phyloP scores from a whole-genome alignment of 2,888 invertebrate genomes.

The Leptinotarsa tumamoca region DNA sequence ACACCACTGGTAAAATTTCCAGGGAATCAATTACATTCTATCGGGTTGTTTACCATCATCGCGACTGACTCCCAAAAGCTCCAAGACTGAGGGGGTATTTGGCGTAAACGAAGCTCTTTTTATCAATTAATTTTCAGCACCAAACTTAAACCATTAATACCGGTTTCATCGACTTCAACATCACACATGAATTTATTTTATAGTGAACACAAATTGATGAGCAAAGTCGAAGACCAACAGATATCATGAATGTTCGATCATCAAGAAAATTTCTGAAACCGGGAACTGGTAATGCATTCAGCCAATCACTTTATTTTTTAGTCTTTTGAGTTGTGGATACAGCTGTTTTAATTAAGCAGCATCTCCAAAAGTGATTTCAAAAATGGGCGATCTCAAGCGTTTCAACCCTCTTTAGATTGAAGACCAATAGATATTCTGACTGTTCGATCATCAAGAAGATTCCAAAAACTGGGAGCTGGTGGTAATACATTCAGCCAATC shows the following conservation, averaged over 20 bases:
- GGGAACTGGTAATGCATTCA: background rate
- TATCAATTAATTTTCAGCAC: background rate
- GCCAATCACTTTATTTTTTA: background rate
- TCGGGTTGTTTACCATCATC: constrained; percentile 24
- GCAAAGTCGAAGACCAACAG: background rate
- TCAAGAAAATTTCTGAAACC: too few species aligned
- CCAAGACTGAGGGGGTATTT: too few species aligned
- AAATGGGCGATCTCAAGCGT: too few species aligned
- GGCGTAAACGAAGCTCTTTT: background rate
- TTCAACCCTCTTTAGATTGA: too few species aligned
- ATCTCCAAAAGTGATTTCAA: too few species aligned
- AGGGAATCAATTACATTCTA: constrained; percentile 23
- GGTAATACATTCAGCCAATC: background rate
- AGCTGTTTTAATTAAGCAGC: too few species aligned
- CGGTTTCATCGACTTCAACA: background rate
- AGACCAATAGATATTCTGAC: background rate
- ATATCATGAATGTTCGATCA: background rate
- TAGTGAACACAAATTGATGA: background rate
- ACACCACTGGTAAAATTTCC: constrained; percentile 1
- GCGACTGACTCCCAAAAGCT: too few species aligned
- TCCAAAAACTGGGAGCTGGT: background rate
- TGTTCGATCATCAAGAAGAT: background rate
- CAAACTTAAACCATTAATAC: background rate
- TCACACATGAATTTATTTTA: constrained; percentile 1
- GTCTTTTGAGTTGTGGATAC: background rate